Base-by-base conservation (phyloP, 30 jellyfish, hydroid and myxozoan species). In the Hydractinia echinata region DNA sequence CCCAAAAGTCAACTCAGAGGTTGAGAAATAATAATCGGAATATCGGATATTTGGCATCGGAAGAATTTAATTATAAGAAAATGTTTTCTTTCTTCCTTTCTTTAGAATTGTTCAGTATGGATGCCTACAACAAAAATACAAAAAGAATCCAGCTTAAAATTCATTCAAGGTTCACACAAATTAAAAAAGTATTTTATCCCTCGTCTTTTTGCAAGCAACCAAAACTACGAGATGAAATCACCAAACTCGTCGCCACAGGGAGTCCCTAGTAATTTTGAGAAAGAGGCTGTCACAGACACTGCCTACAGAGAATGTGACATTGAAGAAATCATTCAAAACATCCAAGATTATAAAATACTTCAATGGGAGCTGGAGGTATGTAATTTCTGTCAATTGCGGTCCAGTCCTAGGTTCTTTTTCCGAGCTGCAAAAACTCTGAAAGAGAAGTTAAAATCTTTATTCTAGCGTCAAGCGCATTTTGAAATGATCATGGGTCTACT, bases 361-460 rank as follows among this genome's bases (percentile, higher is more conserved):
- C 81, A 90, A 51, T 89, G 96, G 96, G 95, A 89, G 11, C 61
- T 89, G 21, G 83, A 88, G 96, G 96, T 88, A 61, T 10, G 87
- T 19, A 8, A 39, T 15, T 9, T 56, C n/a, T 77, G n/a, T 51
- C 50, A 77, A 77, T 77, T 77, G 15, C 83, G 44, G n/a, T n/a
- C n/a, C 9, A 54, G 19, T 51, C 44, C 44, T 11, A 67, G 19
- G 78, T 9, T 67, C 19, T 11, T 67, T 67, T 67, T 11, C 78
- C 11, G 19, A 20, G 11, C 19, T 15, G 9, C 51, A n/a, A n/a
- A n/a, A n/a, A n/a, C n/a, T n/a, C n/a, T n/a, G n/a, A n/a, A n/a
- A n/a, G n/a, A n/a, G n/a, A n/a, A n/a, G n/a, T n/a, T n/a, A n/a
- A n/a, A n/a, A n/a, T n/a, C n/a, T n/a, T n/a, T n/a, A n/a, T n/a